These are phyloP conservation scores for Turdus rufiventris DNA, from an alignment of 2,113 vertebrate species.

Conservation along the genomic window DNA sequence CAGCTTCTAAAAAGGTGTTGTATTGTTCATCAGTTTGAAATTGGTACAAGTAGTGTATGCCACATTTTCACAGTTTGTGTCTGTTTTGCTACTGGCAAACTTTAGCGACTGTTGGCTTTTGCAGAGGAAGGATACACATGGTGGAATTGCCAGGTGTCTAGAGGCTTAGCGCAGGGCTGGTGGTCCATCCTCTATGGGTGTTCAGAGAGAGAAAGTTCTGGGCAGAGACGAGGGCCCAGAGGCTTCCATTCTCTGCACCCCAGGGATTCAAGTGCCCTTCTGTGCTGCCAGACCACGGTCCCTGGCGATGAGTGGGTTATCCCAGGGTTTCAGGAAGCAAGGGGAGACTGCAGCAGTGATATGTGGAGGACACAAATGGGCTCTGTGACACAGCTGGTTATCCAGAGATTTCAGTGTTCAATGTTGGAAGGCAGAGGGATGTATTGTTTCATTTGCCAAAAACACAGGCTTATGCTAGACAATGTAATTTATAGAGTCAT, in stretches of 20 bases:
- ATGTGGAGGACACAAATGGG: background rate
- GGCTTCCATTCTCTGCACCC: background rate
- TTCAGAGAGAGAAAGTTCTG: background rate
- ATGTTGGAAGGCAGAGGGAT: background rate
- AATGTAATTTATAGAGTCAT: background rate
- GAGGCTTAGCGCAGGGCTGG: accelerated
- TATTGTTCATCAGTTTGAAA: background rate
- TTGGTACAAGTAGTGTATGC: background rate
- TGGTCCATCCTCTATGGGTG: accelerated
- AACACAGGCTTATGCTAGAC: background rate
- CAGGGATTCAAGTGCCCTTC: background rate
- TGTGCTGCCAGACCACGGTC: background rate
- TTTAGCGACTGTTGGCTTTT: background rate
- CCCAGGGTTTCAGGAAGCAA: background rate
- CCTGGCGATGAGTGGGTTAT: background rate
- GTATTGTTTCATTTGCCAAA: background rate
- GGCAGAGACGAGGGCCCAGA: accelerated
- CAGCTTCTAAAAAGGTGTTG: background rate
- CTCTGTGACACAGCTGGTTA: background rate
- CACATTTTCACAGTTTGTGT: background rate
- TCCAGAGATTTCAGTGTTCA: accelerated
- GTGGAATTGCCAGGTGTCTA: background rate
- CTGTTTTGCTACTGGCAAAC: background rate
- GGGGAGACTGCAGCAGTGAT: background rate
- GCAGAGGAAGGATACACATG: background rate